Evolutionary conservation across 2,888 invertebrate species (phyloP).

Genomic region (Chironomus tentans): DNA sequence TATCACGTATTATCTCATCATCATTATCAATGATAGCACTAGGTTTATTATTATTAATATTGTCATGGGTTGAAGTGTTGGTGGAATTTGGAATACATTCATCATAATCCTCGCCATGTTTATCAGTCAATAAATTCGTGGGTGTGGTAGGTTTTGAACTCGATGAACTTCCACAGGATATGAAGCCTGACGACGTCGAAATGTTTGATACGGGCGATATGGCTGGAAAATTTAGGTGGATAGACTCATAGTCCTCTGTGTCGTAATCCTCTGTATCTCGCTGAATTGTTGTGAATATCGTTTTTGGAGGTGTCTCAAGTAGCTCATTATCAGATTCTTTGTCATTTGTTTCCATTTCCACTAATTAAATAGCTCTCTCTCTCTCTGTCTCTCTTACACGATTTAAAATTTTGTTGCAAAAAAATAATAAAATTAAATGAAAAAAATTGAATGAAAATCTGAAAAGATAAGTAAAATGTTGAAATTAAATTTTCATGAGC

Average conservation of each 20-base stretch:
- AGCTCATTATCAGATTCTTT: not conserved
- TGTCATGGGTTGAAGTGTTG: not conserved
- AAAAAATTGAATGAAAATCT: constrained; percentile 2
- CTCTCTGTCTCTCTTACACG: not conserved
- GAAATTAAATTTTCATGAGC: not conserved
- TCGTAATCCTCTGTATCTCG: not conserved
- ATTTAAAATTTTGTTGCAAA: not conserved
- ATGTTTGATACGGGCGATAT: constrained; percentile 15
- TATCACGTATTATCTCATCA: not conserved
- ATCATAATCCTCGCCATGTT: not conserved
- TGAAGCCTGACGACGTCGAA: constrained; percentile 4
- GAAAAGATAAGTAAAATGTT: not conserved
- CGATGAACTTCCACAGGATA: constrained; percentile 12
- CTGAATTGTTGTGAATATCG: not conserved
- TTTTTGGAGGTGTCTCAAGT: not conserved
- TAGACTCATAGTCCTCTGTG: not conserved
- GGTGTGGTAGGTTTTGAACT: constrained; percentile 21
- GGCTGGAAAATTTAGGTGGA: not conserved
- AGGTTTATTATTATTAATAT: not conserved
- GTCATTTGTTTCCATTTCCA: not conserved
- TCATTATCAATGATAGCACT: too few species aligned
- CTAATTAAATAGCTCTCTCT: not conserved
- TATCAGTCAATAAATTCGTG: constrained; percentile 12
- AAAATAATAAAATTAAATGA: not conserved
- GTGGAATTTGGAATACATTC: not conserved